Base-by-base conservation (phyloP, 2,113 vertebrate genomes). In the Hippocampus abdominalis region DNA sequence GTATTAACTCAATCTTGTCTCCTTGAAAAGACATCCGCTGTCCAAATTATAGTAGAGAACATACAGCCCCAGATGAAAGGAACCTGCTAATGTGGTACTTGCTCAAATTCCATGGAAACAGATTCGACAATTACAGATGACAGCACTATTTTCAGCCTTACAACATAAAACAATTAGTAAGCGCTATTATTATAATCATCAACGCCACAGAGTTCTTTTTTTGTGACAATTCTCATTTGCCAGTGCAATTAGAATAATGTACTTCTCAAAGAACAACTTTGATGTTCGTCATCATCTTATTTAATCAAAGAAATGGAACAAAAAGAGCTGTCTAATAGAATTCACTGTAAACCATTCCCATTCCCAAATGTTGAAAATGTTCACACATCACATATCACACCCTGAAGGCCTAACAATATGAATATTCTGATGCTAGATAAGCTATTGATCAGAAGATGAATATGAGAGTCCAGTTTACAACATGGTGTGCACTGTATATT, bases 51-150 rank as follows among this genome's bases (percentile, higher is more conserved):
- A 44, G 63, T n/a, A 44, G 39, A 44, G 40, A 64, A 46, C 40
- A 44, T 27, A 23, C 40, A 25, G 40, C 20, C 25, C 40, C 63
- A 44, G 23, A 64, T 44, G n/a, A 64, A 44, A 46, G 40, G 42
- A 16, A 46, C 7, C 16, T 46, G 42, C 40, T 27, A 46, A 27
- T 46, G 63, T 46, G 7, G 13, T 25, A 25, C 63, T 44, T 12
- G 6, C n/a, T 64, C 40, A 46, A 18, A 27, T 46, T 46, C 8
- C 42, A 27, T 27, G 12, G 15, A 25, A 42, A 44, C 13, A 1
- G n/a, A 64, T 27, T 46, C 18, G 63, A 46, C 63, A 64, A 64
- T 48, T 64, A 64, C 12, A 46, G 63, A 64, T 27, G 40, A 64
- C 15, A 46, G 23, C n/a, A 3, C 40, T 46, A 27, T 16, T 64